Evolutionary conservation across 2,888 invertebrate genomes (phyloP), one percentile per base, ranked within the genome.

Genomic region (Galerucella nymphaeae): DNA sequence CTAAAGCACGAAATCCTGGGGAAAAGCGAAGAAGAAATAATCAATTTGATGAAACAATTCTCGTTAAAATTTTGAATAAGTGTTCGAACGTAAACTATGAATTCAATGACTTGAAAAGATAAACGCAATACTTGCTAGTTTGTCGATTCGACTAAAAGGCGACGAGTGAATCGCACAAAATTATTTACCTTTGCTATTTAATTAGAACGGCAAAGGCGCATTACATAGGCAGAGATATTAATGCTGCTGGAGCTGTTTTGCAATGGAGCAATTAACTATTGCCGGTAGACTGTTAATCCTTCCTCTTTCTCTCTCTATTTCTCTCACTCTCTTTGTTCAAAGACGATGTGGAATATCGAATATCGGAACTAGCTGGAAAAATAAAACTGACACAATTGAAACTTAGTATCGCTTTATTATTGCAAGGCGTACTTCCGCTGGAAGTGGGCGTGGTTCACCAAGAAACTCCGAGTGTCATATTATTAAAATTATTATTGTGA

Each of bases 181-280:
- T 69, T 69, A 69, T 69, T 69, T 69, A 69, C 69, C 69, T 69
- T 69, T 69, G 53, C 55, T 53, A 41, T 69, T 69, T 69, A 69
- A 69, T 69, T 69, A 69, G 61, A 68, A 61, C 16, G 14, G 59
- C 59, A 59, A 11, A 64, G 45, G 53, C 59, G 61, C 61, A 61
- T 68, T 68, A 68, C 30, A 69, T 69, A 55, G 69, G 62, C 69
- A 55, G 55, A 69, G 63, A 69, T 69, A 69, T 69, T 69, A 69
- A 69, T 69, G 69, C 55, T 42, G 42, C 8, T 42, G 61, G 61
- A 62, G 38, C 5, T 59, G 30, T 62, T 18, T 41, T 62, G 61
- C 38, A 14, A 42, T 38, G 38, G 42, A 9, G 38, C 61, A 62
- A 62, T 62, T 62, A 62, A 42, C 61, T 62, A 42, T 16, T 38